A percentile compares a stretch with the other conserved stretches of the same genome.
Evolutionary conservation across 64 coral and sea anemone genomes (phyloP).

Genomic region (Pocillopora damicornis): DNA sequence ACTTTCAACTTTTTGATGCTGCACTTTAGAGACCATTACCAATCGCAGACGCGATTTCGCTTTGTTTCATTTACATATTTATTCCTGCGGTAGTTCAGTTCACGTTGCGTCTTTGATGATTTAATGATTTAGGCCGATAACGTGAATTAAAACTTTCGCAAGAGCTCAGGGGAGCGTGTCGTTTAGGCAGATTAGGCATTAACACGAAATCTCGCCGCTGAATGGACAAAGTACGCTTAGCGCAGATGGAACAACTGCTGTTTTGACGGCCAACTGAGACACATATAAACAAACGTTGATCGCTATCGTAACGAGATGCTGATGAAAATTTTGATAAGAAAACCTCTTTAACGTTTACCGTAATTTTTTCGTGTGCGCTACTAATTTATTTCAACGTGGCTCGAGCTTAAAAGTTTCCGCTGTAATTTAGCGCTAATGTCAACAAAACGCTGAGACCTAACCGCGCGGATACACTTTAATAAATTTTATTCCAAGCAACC

Average conservation of each 20-base stretch:
- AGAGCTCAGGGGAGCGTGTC: constrained; percentile 29
- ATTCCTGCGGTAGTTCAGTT: constrained; percentile 21
- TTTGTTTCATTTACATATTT: constrained; percentile 19
- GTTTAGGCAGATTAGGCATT: constrained; percentile 47
- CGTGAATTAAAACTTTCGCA: constrained; percentile 21
- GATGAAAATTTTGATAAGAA: constrained; percentile 51
- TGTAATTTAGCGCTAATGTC: constrained; percentile 13
- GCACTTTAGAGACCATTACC: constrained; percentile 18
- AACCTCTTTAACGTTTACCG: constrained; percentile 42
- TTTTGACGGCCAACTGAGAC: constrained; percentile 30
- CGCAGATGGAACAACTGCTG: constrained; percentile 4
- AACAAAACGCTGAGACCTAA: constrained; percentile 10
- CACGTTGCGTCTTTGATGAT: constrained; percentile 25
- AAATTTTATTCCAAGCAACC: constrained; percentile 61
- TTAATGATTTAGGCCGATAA: constrained; percentile 49
- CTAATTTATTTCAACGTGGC: constrained; percentile 31
- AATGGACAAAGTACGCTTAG: not conserved
- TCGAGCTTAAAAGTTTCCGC: constrained; percentile 1
- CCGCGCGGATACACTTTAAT: constrained; percentile 49
- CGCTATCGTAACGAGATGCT: constrained; percentile 36
- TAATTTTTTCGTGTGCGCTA: constrained; percentile 32
- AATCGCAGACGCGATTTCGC: not conserved
- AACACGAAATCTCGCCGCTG: constrained; percentile 23
- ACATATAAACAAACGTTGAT: constrained; percentile 41
- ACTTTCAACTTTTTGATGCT: not conserved